Conservation (phyloP, 2,113 vertebrate species). For the Pardalotus punctatus region DNA sequence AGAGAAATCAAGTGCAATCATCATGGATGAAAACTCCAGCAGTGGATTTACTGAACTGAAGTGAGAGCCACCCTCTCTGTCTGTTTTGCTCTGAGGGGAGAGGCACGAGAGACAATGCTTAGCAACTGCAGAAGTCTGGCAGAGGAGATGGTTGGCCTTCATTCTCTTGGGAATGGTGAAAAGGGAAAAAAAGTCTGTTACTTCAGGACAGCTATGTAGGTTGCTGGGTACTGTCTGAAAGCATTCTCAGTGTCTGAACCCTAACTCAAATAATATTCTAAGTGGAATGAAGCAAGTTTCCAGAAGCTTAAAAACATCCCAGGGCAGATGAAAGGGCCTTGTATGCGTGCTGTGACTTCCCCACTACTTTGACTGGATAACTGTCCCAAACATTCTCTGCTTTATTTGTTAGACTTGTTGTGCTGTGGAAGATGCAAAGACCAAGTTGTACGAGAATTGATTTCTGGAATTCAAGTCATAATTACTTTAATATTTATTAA, state of each 20-base stretch:
- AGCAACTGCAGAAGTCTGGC: not conserved
- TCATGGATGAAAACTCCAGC: not conserved
- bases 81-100: not conserved
- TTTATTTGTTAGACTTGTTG: not conserved
- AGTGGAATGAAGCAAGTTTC: not conserved
- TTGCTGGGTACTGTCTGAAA: not conserved
- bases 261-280: not conserved
- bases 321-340: not conserved
- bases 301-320: not conserved
- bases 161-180: not conserved
- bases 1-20: not conserved
- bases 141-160: not conserved
- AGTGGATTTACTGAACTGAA: not conserved
- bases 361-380: not conserved
- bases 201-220: not conserved
- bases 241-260: not conserved
- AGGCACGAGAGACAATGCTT: not conserved
- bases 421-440: not conserved
- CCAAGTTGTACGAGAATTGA: not conserved
- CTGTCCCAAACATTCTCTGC: not conserved
- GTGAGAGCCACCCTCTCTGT: not conserved
- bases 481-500: not conserved
- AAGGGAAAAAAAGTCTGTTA: not conserved
- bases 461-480: not conserved
- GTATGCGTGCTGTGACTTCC: not conserved